These are phyloP conservation scores for Mastomys coucha DNA, from an alignment of 2,113 vertebrate species.

Conservation along the genomic window DNA sequence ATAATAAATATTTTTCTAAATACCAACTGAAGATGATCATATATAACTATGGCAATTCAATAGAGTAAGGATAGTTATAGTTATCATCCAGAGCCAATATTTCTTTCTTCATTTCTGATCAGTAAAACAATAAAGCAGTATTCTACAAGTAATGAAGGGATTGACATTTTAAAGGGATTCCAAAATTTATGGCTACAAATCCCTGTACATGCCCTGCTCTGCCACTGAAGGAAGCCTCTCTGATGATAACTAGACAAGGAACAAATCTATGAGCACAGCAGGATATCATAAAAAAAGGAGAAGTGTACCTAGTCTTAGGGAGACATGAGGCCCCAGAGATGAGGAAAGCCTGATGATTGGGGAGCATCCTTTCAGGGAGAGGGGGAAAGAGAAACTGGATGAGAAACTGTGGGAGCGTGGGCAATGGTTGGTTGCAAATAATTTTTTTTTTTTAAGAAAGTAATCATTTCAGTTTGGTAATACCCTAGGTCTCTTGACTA, in stretches of 20 bases:
- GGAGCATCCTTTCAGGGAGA: too few species aligned
- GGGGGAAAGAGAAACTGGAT: too few species aligned
- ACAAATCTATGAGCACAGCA: background rate
- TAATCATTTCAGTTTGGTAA: background rate
- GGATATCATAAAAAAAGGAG: background rate
- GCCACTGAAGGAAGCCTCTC: background rate
- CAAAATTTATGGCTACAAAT: background rate
- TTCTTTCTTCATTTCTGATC: background rate
- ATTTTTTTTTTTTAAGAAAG: too few species aligned
- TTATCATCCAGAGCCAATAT: background rate
- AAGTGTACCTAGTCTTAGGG: too few species aligned
- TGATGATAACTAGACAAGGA: background rate
- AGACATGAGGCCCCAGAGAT: too few species aligned
- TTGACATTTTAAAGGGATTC: background rate
- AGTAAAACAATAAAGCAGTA: background rate
- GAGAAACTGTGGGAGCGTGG: too few species aligned
- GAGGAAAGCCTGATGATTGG: too few species aligned
- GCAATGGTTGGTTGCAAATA: too few species aligned
- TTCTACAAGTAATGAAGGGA: background rate
- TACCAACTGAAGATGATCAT: background rate
- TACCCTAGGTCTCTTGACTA: background rate
- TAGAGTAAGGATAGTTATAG: background rate
- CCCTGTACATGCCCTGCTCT: background rate
- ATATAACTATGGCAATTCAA: background rate
- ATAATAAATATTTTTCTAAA: background rate